These are phyloP conservation scores for Malurus melanocephalus DNA, from an alignment of 2,113 vertebrate genomes.

Conservation along the genomic window DNA sequence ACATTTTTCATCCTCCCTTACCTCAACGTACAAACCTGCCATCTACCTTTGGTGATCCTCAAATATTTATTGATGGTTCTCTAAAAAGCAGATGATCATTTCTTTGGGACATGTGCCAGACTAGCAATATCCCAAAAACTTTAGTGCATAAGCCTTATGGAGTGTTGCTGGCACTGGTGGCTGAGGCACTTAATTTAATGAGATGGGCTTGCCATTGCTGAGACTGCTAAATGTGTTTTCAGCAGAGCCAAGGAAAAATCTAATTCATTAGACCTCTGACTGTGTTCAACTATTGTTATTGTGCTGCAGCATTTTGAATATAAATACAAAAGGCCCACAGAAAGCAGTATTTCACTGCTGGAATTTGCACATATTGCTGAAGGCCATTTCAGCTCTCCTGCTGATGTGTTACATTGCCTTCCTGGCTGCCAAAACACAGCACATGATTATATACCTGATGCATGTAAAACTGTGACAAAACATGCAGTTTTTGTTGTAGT, in stretches of 20 bases:
- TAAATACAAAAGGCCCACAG: constrained; percentile 46
- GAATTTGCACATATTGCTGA: constrained; percentile 22
- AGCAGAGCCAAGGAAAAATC: constrained; percentile 62
- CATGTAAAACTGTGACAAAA: neutral
- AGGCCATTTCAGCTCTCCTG: neutral
- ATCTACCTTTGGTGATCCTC: neutral
- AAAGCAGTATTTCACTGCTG: constrained; percentile 47
- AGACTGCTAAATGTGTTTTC: constrained; percentile 74
- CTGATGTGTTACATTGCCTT: neutral
- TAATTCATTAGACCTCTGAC: constrained; percentile 71
- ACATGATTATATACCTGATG: neutral
- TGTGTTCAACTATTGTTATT: constrained; percentile 32
- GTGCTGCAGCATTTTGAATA: constrained; percentile 52
- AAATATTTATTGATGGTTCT: constrained; percentile 46
- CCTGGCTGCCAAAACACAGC: neutral
- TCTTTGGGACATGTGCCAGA: constrained; percentile 64
- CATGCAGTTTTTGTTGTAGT: neutral
- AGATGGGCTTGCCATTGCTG: constrained; percentile 60
- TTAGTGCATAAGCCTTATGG: constrained; percentile 52
- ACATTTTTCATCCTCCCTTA: neutral
- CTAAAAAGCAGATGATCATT: constrained; percentile 11
- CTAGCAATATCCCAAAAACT: constrained; percentile 62
- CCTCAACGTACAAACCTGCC: neutral
- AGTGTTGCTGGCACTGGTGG: constrained; percentile 59
- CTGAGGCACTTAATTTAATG: constrained; percentile 77